Percentiles rank a stretch among this genome's conserved stretches.
phyloP scores from a whole-genome alignment of 1,140 invertebrate species.

The Gryllus bimaculatus region DNA sequence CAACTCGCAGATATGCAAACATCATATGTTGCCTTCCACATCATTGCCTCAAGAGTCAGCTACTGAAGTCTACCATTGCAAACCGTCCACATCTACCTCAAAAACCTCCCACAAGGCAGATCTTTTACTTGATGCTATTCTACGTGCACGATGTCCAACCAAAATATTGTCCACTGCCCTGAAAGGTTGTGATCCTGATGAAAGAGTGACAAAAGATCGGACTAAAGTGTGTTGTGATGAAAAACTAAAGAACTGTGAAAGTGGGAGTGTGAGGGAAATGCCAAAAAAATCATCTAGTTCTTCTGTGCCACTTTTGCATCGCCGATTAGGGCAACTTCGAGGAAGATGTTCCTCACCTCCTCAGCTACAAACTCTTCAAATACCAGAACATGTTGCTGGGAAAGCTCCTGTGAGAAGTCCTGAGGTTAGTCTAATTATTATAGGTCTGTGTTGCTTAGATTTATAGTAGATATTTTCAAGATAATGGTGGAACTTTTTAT shows the following conservation, averaged over 20 bases:
- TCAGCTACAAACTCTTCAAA: neutral
- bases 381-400: neutral
- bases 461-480: too few species aligned
- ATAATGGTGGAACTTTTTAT: too few species aligned
- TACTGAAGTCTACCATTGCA: neutral
- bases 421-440: neutral
- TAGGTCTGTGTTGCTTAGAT: too few species aligned
- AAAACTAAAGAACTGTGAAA: neutral
- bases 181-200: neutral
- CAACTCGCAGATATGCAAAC: neutral
- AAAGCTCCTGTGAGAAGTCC: neutral
- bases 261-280: neutral
- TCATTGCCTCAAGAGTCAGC: neutral
- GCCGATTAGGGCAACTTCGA: neutral
- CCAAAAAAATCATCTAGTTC: neutral
- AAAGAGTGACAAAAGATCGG: slow-evolving; percentile 1
- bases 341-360: neutral
- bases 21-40: neutral
- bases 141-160: slow-evolving; percentile 23
- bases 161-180: neutral
- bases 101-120: slow-evolving; percentile 37
- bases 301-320: neutral
- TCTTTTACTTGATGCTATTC: slow-evolving; percentile 41
- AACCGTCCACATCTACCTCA: slow-evolving; percentile 13
- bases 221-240: neutral